phyloP scores from a whole-genome alignment of 2,888 invertebrate genomes.

The Agriopis leucophaearia region DNA sequence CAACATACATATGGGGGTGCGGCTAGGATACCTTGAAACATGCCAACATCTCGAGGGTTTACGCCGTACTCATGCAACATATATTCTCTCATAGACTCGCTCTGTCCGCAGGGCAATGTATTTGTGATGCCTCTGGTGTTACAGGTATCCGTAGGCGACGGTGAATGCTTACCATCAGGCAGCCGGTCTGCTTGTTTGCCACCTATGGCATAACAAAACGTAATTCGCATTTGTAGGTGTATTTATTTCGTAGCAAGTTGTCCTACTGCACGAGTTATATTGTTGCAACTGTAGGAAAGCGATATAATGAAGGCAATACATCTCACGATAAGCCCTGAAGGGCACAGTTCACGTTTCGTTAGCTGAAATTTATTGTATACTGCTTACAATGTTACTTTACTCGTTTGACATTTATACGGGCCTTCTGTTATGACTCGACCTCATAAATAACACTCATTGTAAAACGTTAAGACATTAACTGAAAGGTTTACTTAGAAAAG shows the following conservation, averaged over 20 bases:
- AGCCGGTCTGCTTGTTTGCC: too few relatives aligned
- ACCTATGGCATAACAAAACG: too few relatives aligned
- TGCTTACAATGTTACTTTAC: slow-evolving; percentile 37
- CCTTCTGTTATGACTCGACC: slow-evolving; percentile 17
- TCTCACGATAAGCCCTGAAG: slow-evolving; percentile 37
- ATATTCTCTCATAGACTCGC: too few relatives aligned
- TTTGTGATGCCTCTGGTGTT: too few relatives aligned
- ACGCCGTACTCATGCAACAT: too few relatives aligned
- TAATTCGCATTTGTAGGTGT: too few relatives aligned
- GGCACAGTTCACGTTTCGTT: slow-evolving; percentile 36
- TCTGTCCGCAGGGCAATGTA: too few relatives aligned
- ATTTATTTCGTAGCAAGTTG: neutral
- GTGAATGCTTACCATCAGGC: too few relatives aligned
- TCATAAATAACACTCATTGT: neutral
- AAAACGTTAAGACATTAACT: neutral
- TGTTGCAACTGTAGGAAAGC: slow-evolving; percentile 13
- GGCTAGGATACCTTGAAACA: too few relatives aligned
- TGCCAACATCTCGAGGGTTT: too few relatives aligned
- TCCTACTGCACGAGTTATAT: slow-evolving; percentile 2
- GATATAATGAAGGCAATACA: slow-evolving; percentile 24
- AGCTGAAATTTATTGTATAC: slow-evolving; percentile 36
- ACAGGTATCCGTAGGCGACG: too few relatives aligned
- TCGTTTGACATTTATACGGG: slow-evolving; percentile 26
- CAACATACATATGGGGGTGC: too few relatives aligned
- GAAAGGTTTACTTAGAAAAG: neutral